Evolutionary conservation across 2,888 invertebrate genomes (phyloP).

Genomic region (Coelinius sp.): DNA sequence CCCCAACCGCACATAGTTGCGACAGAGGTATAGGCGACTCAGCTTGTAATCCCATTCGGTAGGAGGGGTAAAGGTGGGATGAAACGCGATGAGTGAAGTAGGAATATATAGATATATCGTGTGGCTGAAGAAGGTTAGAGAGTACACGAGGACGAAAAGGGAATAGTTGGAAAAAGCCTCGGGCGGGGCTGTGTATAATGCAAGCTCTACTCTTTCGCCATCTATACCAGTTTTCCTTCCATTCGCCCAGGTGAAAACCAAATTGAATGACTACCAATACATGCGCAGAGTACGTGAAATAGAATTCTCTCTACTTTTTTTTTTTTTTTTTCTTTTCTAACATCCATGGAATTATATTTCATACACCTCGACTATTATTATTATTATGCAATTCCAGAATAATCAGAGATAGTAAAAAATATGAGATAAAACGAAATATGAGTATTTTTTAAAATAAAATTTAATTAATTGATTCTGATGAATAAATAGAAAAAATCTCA

Average conservation of each 20-base stretch:
- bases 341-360: conserved; percentile 38
- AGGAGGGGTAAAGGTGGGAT: conserved; percentile 25
- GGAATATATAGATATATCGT: conserved; percentile 15
- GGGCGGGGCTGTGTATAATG: conserved; percentile 28
- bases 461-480: conserved; percentile 17
- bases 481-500: not conserved
- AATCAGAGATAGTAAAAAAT: not conserved
- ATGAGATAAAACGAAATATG: conserved; percentile 7
- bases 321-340: conserved; percentile 5
- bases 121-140: conserved; percentile 10
- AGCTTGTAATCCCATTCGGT: conserved; percentile 19
- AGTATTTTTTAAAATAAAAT: conserved; percentile 5
- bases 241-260: conserved; percentile 44
- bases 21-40: conserved; percentile 24
- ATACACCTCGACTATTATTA: conserved; percentile 31
- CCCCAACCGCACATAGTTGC: conserved; percentile 22
- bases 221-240: conserved; percentile 34
- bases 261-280: conserved; percentile 49
- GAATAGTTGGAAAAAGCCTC: conserved; percentile 32
- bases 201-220: conserved; percentile 26
- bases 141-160: conserved; percentile 27
- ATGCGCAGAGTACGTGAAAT: conserved; percentile 34
- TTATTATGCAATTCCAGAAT: not conserved
- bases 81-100: conserved; percentile 24
- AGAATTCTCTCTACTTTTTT: conserved; percentile 31